Base-by-base conservation (phyloP, 2,113 vertebrate genomes). In the Nothobranchius kuhntae region DNA sequence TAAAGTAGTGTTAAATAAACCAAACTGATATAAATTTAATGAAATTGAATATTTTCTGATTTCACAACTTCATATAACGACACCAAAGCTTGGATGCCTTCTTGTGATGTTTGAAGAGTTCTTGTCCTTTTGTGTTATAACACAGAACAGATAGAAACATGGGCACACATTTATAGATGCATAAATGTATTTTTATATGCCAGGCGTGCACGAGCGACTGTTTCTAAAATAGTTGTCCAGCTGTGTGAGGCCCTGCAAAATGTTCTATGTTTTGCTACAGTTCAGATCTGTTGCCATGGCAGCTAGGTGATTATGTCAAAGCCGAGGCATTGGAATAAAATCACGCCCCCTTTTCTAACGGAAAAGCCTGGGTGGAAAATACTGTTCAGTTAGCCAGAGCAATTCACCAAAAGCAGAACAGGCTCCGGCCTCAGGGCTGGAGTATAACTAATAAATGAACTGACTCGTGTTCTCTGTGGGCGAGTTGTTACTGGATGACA, bases 271-370 rank as follows among this genome's bases (percentile, higher is more conserved):
- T 88, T 87, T 89, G 87, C 79, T 85, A 79, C 82, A 70, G 78
- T 82, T 79, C 73, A 75, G 61, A 77, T 80, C 66, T 65, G 91
- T 91, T 88, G 73, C 89, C 86, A 88, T 89, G 69, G 80, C 0
- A 67, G 72, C 86, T 53, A 46, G 71, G 51, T 75, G 70, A 56
- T 90, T 88, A 91, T 90, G 86, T 90, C 87, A 91, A 78, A 82
- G 70, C 71, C 53, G 46, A 90, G 64, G 81, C 68, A 73, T 59
- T 80, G 77, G 61, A 67, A 81, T 45, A 73, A 74, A 77, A 69
- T 67, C 77, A 72, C 81, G 58, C 75, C 69, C 82, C 60, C 52
- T 72, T 82, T 78, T 56, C n/a, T 58, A 75, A 71, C 40, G 0
- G 61, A 78, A 79, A 78, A 57, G 68, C 21, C 14, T 15, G 66